Base-by-base conservation (phyloP, 1,140 invertebrate species). In the Oncopeltus fasciatus region DNA sequence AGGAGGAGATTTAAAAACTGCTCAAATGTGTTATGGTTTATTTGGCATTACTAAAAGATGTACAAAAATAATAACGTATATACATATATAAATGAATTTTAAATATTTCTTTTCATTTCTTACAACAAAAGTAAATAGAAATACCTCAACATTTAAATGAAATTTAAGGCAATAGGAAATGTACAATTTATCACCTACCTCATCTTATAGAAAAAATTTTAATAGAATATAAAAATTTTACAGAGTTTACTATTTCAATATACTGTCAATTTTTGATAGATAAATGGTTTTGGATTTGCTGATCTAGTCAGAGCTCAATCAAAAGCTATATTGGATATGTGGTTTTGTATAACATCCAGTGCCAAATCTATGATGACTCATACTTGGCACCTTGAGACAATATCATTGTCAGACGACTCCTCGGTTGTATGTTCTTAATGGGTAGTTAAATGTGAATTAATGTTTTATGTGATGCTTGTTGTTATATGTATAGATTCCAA, bases 121-220 rank as follows among this genome's bases (percentile, higher is more conserved):
- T n/a, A n/a, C n/a, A n/a, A n/a, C n/a, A n/a, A n/a, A n/a, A n/a
- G n/a, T n/a, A 21, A 58, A 38, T 38, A 26, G 31, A 38, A 44
- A 43, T 43, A 59, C 38, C 38, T 58, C 38, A 20, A 31, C 27
- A 31, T 11, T 27, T 12, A 18, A 31, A 57, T 29, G 26, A 57
- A 57, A 27, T 38, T 31, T 18, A 60, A 60, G 46, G 59, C 59
- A 60, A 60, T 60, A 60, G 59, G 24, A 38, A 29, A 29, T 60
- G 59, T 60, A 60, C 59, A 60, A 60, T 49, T 60, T 60, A 9
- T 38, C 27, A 60, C 59, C 59, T 60, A 60, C 59, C 59, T 60
- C 59, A 60, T 46, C 29, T 38, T 59, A 26, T 43, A 43, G 43
- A 59, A 59, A 57, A 57, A 29, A 4, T 5, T 33, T n/a, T 43